Evolutionary conservation across 2,797 vertebrate genomes (phyloP).

Genomic region (Taeniopygia guttata): DNA sequence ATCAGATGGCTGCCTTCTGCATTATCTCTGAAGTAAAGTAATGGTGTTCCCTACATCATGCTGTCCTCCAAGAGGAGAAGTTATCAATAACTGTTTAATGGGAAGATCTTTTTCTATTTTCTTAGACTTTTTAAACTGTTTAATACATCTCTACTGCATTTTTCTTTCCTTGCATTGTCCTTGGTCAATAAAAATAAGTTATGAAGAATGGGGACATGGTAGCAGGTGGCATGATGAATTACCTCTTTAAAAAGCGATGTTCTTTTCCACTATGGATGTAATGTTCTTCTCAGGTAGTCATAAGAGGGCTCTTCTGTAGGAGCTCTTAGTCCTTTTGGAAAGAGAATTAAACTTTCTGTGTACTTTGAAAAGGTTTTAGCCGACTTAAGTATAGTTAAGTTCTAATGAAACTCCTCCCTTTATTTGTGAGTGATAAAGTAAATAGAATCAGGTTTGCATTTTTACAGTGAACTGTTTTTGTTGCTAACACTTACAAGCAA

Average conservation of each 20-base stretch:
- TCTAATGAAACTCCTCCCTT: neutral
- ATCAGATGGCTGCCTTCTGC: neutral
- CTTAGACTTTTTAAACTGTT: neutral
- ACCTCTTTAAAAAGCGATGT: neutral
- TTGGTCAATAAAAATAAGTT: conserved; percentile 59
- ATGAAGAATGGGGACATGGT: neutral
- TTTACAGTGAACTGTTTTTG: neutral
- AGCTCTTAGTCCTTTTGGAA: conserved; percentile 1
- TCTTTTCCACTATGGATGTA: neutral
- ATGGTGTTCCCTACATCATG: neutral
- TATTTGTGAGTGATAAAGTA: neutral
- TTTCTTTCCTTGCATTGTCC: conserved; percentile 30
- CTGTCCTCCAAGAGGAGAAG: neutral
- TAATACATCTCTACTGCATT: conserved; percentile 3
- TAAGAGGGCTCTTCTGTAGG: neutral
- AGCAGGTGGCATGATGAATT: conserved; percentile 28
- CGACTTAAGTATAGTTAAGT: neutral
- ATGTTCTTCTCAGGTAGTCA: neutral
- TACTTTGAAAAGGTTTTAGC: neutral
- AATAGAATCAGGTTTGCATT: neutral
- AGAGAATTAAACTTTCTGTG: neutral
- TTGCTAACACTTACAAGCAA: neutral
- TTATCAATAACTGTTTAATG: conserved; percentile 42
- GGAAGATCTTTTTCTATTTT: neutral
- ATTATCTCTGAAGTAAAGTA: neutral